Evolutionary conservation across 2,113 vertebrate genomes (phyloP), one percentile per base, ranked within the genome.

Genomic region (Collichthys lucidus): DNA sequence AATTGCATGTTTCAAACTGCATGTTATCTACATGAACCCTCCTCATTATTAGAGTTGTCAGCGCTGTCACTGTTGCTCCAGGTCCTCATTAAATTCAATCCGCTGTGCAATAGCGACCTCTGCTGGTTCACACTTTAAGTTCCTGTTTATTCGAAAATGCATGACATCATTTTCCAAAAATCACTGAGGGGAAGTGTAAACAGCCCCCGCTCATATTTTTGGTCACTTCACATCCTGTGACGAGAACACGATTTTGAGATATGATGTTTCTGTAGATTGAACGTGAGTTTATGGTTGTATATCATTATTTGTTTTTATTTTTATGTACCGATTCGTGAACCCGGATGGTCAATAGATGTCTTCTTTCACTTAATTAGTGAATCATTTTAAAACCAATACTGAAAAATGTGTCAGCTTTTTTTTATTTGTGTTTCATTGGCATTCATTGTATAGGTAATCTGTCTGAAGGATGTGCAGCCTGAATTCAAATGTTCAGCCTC

Each of bases 101-200:
- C 5, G 3, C 75, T 81, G 69, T 81, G 50, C 75, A 80, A 81
- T 10, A 63, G 73, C 63, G 88, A 70, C 59, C 69, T 79, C 91
- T 88, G 50, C 22, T 85, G 92, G 75, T 47, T 3, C 1, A 65
- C 11, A 24, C 7, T 2, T 0, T 7, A 60, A 46, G 2, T 20
- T 31, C 55, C 9, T 16, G 6, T 11, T 60, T 2, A 6, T 59
- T 42, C 15, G 19, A 46, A 47, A 49, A 69, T 35, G 15, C 40
- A 61, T 82, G 62, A 75, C 61, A 53, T 82, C 82, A 78, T 53
- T 71, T 65, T 72, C 44, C 9, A n/a, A 12, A 52, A 56, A 77
- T n/a, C 47, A 57, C 31, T 6, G 2, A 40, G 29, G 40, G 75
- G 64, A 76, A 65, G 57, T 69, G 67, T 52, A 56, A 52, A 60